These are phyloP conservation scores for Siniperca undulata DNA, from an alignment of 2,797 vertebrate genomes.

Conservation along the genomic window DNA sequence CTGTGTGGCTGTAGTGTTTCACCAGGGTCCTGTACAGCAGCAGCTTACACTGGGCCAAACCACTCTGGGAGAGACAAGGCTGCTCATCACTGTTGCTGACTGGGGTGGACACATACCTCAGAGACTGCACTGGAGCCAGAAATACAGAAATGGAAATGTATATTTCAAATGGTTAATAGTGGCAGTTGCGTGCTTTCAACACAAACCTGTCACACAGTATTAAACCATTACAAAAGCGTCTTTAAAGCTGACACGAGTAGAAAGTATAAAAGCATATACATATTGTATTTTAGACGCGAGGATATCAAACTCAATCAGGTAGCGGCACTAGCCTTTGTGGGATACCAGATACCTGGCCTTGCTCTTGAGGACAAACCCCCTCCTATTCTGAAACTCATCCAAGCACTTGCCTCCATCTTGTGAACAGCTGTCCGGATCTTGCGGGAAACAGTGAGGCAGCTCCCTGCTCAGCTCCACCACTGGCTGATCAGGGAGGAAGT, in stretches of 20 bases:
- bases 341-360: not conserved
- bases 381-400: not conserved
- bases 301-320: not conserved
- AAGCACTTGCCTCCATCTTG: slow-evolving; percentile 33
- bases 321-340: not conserved
- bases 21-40: slow-evolving; percentile 89
- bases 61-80: slow-evolving; percentile 24
- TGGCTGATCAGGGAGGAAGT: slow-evolving; percentile 91
- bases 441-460: slow-evolving; percentile 73
- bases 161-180: not conserved
- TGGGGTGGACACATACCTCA: slow-evolving; percentile 34
- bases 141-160: not conserved
- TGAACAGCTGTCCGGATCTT: slow-evolving; percentile 35
- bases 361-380: not conserved
- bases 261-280: not conserved
- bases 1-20: slow-evolving; percentile 88
- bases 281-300: not conserved
- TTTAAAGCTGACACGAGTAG: not conserved
- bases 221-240: not conserved
- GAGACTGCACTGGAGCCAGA: slow-evolving; percentile 12
- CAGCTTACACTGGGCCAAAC: slow-evolving; percentile 82
- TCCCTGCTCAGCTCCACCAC: slow-evolving; percentile 92
- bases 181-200: not conserved
- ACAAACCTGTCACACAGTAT: not conserved
- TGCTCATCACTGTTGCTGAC: slow-evolving; percentile 10